phyloP scores from a whole-genome alignment of 2,113 vertebrate species.

The Mastomys coucha region DNA sequence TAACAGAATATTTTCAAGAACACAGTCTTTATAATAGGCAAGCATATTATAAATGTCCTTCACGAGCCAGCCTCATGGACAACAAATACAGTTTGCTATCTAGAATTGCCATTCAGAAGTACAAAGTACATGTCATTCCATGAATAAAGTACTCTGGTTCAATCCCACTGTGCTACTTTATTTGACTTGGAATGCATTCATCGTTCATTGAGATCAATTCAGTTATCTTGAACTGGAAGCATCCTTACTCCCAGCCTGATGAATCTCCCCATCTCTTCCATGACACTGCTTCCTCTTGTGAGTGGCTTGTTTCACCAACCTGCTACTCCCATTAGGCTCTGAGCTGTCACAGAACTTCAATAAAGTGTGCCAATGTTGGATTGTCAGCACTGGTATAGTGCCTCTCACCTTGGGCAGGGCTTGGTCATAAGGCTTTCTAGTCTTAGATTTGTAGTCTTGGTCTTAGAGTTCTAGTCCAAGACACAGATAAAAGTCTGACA shows the following conservation, averaged over 20 bases:
- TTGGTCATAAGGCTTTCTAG: background rate
- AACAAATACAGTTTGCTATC: background rate
- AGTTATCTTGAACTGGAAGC: conserved; percentile 16
- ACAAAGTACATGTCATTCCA: background rate
- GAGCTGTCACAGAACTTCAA: background rate
- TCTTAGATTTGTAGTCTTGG: too few relatives aligned
- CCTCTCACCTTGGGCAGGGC: background rate
- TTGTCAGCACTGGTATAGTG: background rate
- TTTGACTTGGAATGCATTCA: background rate
- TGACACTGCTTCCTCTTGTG: background rate
- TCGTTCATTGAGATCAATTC: conserved; percentile 19
- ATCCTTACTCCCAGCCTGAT: background rate
- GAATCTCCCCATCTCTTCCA: background rate
- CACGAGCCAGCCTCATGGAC: background rate
- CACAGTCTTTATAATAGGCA: background rate
- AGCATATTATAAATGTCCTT: background rate
- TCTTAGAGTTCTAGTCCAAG: too few relatives aligned
- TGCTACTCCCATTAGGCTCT: background rate
- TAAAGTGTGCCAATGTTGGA: background rate
- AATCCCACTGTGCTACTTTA: background rate
- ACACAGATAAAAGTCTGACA: background rate
- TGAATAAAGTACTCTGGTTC: background rate
- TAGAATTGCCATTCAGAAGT: background rate
- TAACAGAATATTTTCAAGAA: background rate
- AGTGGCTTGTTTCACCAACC: background rate